Evolutionary conservation across 2,888 invertebrate species (phyloP).

Genomic region (Ephialtes manifestator): DNA sequence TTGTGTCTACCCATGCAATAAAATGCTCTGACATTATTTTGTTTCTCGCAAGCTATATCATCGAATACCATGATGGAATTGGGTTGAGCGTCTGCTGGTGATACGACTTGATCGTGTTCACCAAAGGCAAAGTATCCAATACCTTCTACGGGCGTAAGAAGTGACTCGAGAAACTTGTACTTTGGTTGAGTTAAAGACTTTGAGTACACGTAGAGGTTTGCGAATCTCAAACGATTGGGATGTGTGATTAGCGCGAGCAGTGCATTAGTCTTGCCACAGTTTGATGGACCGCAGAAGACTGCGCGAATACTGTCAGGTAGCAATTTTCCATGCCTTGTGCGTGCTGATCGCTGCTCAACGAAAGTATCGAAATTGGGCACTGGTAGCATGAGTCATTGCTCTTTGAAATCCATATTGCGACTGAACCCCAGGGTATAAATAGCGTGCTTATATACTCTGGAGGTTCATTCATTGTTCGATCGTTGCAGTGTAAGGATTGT

Average conservation of each 20-base stretch:
- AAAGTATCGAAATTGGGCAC: constrained; percentile 54
- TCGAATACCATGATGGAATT: constrained; percentile 82
- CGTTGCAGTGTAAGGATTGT: constrained; percentile 19
- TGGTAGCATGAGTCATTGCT: constrained; percentile 37
- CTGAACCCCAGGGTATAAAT: constrained; percentile 44
- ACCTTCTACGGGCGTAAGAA: constrained; percentile 71
- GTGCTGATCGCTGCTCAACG: background rate
- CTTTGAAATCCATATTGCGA: constrained; percentile 43
- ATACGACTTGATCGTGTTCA: constrained; percentile 66
- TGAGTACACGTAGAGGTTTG: constrained; percentile 69
- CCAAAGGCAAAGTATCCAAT: constrained; percentile 72
- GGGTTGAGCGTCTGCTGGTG: constrained; percentile 27
- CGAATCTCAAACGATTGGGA: constrained; percentile 69
- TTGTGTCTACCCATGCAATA: constrained; percentile 73
- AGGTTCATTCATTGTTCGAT: constrained; percentile 7
- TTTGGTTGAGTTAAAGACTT: constrained; percentile 71
- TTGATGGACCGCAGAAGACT: constrained; percentile 68
- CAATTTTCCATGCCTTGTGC: constrained; percentile 73
- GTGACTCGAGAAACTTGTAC: constrained; percentile 74
- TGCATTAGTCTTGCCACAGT: constrained; percentile 72
- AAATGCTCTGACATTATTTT: constrained; percentile 68
- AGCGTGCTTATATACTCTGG: constrained; percentile 33
- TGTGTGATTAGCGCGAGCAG: constrained; percentile 67
- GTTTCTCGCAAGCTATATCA: constrained; percentile 80
- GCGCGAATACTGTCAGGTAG: constrained; percentile 75